Evolutionary conservation across 1,140 invertebrate species (phyloP).

Genomic region (Bradysia coprophila): DNA sequence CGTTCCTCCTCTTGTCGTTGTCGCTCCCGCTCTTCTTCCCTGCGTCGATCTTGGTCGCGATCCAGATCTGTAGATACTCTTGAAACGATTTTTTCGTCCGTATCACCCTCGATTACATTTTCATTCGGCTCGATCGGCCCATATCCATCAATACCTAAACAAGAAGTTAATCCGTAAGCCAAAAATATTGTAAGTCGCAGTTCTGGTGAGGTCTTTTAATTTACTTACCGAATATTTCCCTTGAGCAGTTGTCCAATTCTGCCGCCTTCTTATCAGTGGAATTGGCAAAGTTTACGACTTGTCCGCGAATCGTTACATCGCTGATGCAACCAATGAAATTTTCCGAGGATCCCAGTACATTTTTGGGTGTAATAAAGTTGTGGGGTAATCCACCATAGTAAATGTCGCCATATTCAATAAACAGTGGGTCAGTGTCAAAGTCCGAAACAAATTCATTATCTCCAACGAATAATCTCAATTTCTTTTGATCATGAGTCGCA

Average conservation of each 20-base stretch:
- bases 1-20: background rate
- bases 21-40: background rate
- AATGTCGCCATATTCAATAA: constrained; percentile 42
- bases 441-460: constrained; percentile 32
- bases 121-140: no score
- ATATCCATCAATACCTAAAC: no score
- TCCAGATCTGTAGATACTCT: constrained; percentile 6
- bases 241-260: constrained; percentile 43
- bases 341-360: constrained; percentile 19
- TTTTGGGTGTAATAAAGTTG: constrained; percentile 24
- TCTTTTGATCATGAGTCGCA: constrained; percentile 43
- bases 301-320: constrained; percentile 71
- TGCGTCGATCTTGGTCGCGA: constrained; percentile 9
- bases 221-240: constrained; percentile 18
- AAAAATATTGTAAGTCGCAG: no score
- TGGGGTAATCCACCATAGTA: constrained; percentile 73
- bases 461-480: constrained; percentile 62
- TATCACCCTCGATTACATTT: no score
- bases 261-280: constrained; percentile 40
- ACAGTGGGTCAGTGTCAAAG: constrained; percentile 30
- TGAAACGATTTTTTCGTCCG: background rate
- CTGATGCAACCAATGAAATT: constrained; percentile 74
- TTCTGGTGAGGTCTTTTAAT: no score
- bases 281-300: constrained; percentile 66
- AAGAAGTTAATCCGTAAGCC: no score